phyloP scores from a whole-genome alignment of 2,113 vertebrate genomes.

The Terrapene triunguis region DNA sequence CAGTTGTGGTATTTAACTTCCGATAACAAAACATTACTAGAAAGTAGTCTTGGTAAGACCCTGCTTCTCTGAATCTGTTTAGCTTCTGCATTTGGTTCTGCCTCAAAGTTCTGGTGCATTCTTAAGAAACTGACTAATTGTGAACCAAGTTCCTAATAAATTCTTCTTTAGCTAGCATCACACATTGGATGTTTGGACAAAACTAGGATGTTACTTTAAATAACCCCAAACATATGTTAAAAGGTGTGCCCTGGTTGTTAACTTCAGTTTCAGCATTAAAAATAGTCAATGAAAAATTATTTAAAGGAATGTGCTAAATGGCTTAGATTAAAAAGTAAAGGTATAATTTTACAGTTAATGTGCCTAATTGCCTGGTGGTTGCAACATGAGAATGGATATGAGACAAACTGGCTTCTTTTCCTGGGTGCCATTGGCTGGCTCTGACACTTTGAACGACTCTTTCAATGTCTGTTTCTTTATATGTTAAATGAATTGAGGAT shows the following conservation, averaged over 20 bases:
- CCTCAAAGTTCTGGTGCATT: not conserved
- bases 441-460: not conserved
- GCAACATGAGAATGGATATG: not conserved
- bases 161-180: not conserved
- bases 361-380: not conserved
- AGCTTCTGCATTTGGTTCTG: not conserved
- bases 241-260: not conserved
- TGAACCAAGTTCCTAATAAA: not conserved
- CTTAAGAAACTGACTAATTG: not conserved
- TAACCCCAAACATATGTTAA: not conserved
- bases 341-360: not conserved
- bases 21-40: slow-evolving; percentile 10
- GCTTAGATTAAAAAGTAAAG: not conserved
- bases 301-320: not conserved
- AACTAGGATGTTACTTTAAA: not conserved
- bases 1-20: not conserved
- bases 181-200: not conserved
- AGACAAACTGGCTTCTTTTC: not conserved
- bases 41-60: not conserved
- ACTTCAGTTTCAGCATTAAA: not conserved
- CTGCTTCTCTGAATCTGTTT: not conserved
- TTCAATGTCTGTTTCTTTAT: not conserved
- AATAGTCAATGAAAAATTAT: not conserved
- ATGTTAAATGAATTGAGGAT: not conserved
- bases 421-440: not conserved